Percentiles rank a stretch among this genome's conserved stretches.
These are phyloP conservation scores for Meta bourneti DNA, from an alignment of 2,888 invertebrate species.

Conservation along the genomic window DNA sequence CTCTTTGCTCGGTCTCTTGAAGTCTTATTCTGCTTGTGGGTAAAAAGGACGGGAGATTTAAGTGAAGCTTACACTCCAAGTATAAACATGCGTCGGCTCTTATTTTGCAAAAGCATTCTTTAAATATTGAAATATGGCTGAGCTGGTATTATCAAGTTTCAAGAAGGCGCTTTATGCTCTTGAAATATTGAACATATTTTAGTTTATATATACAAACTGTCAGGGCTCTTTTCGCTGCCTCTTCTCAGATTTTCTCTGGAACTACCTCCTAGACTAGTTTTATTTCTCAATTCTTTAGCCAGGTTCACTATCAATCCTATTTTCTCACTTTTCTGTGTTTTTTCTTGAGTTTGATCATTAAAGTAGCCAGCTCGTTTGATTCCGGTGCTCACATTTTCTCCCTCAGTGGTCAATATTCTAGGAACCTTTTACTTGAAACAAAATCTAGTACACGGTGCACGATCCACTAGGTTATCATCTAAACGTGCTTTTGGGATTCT, in stretches of 20 bases:
- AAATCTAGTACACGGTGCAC: slow-evolving; percentile 71
- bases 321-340: slow-evolving; percentile 3
- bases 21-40: not conserved
- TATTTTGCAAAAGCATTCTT: slow-evolving; percentile 52
- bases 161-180: slow-evolving; percentile 29
- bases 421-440: slow-evolving; percentile 69
- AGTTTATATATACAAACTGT: slow-evolving; percentile 37
- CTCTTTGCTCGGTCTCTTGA: slow-evolving; percentile 7
- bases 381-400: slow-evolving; percentile 66
- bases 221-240: slow-evolving; percentile 9
- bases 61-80: slow-evolving; percentile 19
- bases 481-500: slow-evolving; percentile 71
- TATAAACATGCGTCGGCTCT: slow-evolving; percentile 48
- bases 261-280: slow-evolving; percentile 52
- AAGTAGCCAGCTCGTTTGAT: slow-evolving; percentile 68
- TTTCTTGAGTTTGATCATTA: slow-evolving; percentile 68
- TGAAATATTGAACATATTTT: slow-evolving; percentile 66
- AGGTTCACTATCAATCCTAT: slow-evolving; percentile 50
- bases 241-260: slow-evolving; percentile 28
- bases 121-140: slow-evolving; percentile 58
- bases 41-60: slow-evolving; percentile 20
- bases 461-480: slow-evolving; percentile 69
- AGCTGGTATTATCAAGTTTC: slow-evolving; percentile 52
- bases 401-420: slow-evolving; percentile 63
- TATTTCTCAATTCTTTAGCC: slow-evolving; percentile 54